These are phyloP conservation scores for Rafetus swinhoei DNA, from an alignment of 2,113 vertebrate species.

Conservation along the genomic window DNA sequence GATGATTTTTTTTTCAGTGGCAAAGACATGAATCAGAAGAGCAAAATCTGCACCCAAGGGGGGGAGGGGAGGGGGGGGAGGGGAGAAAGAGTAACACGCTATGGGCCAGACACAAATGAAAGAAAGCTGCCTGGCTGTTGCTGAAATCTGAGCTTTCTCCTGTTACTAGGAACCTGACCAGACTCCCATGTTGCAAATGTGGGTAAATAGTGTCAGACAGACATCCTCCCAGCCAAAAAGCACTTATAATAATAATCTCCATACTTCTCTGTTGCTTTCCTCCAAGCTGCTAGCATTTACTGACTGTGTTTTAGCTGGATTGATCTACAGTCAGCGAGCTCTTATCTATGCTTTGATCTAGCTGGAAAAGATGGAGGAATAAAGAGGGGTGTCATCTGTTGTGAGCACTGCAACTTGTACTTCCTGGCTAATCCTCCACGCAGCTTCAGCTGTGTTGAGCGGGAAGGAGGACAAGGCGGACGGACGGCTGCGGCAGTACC, in stretches of 20 bases:
- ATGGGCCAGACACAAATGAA: not conserved
- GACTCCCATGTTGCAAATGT: accelerated
- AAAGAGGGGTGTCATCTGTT: not conserved
- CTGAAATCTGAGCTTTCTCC: not conserved
- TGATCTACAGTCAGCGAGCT: slow-evolving; percentile 20
- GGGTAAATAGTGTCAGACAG: not conserved
- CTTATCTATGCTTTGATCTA: not conserved
- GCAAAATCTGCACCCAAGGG: not conserved
- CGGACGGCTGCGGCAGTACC: not conserved
- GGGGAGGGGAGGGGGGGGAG: too few species aligned
- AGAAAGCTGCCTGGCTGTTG: not conserved
- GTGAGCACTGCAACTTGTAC: accelerated
- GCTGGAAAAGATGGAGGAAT: not conserved
- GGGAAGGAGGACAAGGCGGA: not conserved
- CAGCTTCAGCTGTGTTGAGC: not conserved
- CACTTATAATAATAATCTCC: not conserved
- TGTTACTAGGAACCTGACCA: not conserved
- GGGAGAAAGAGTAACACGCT: not conserved
- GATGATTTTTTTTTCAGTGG: not conserved
- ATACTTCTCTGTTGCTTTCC: accelerated
- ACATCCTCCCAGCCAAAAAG: not conserved
- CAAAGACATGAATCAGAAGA: not conserved
- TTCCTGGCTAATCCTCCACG: accelerated
- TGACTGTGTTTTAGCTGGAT: not conserved
- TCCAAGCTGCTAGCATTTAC: not conserved